Conservation (phyloP, 2,113 vertebrate species). For the Ammodytes dubius region DNA sequence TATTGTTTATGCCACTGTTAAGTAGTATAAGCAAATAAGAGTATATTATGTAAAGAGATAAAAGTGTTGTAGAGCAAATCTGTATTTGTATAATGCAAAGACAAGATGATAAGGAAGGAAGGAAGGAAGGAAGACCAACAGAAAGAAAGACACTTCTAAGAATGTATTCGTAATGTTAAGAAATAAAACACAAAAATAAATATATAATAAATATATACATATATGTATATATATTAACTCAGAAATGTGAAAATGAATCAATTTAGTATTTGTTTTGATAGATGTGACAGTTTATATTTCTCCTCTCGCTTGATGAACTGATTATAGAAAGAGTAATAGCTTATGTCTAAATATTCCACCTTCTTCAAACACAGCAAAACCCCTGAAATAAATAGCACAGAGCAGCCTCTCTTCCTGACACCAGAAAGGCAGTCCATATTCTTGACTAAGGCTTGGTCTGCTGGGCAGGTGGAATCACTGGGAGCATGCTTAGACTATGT, state of each 20-base stretch:
- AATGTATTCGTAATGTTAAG: too few species aligned
- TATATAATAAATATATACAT: too few species aligned
- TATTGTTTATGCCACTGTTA: background rate
- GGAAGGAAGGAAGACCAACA: background rate
- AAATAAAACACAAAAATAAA: background rate
- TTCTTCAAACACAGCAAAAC: slow-evolving; percentile 34
- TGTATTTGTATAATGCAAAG: background rate
- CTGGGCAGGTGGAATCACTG: slow-evolving; percentile 31
- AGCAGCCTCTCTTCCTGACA: slow-evolving; percentile 35
- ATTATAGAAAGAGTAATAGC: slow-evolving; percentile 12
- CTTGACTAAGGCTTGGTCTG: slow-evolving; percentile 6
- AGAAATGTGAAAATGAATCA: background rate
- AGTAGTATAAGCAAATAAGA: too few species aligned
- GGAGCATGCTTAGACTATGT: slow-evolving; percentile 19
- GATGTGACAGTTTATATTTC: background rate
- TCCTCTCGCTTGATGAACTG: slow-evolving; percentile 4
- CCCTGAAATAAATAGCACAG: slow-evolving; percentile 64
- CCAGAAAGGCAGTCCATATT: slow-evolving; percentile 11
- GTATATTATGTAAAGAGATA: too few species aligned
- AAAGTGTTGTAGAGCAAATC: too few species aligned
- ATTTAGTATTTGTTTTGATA: background rate
- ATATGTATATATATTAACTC: too few species aligned
- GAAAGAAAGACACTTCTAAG: background rate
- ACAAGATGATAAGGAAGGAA: background rate
- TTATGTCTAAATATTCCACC: slow-evolving; percentile 18